A percentile compares a stretch with the other conserved stretches of the same genome.
phyloP scores from a whole-genome alignment of 1,140 invertebrate genomes.

The Heterodera schachtii region DNA sequence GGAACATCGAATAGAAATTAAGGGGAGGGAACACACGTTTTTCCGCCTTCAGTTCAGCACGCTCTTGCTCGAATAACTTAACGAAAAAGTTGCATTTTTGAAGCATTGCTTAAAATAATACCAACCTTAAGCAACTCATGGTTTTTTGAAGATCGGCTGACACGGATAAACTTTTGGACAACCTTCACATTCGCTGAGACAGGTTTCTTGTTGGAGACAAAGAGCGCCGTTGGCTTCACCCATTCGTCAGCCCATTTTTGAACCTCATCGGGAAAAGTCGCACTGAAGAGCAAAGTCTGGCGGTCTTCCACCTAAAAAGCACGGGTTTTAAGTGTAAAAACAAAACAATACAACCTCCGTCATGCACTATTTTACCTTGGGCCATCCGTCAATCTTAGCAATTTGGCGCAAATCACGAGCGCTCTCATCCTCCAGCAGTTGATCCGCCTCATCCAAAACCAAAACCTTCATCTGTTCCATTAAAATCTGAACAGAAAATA shows the following conservation, averaged over 20 bases:
- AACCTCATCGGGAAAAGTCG: conserved; percentile 70
- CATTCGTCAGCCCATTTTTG: conserved; percentile 65
- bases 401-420: conserved; percentile 50
- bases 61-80: conserved; percentile 28
- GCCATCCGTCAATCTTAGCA: conserved; percentile 32
- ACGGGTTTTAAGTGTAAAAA: background rate
- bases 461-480: conserved; percentile 78
- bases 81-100: background rate
- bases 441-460: conserved; percentile 91
- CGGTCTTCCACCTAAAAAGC: conserved; percentile 57
- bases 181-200: conserved; percentile 75
- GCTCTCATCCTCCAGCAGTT: conserved; percentile 81
- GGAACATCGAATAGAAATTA: background rate
- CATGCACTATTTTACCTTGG: conserved; percentile 18
- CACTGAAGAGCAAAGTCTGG: conserved; percentile 71
- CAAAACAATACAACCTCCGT: no score
- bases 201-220: conserved; percentile 48
- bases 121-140: conserved; percentile 65
- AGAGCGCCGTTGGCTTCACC: conserved; percentile 64
- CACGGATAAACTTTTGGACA: conserved; percentile 78
- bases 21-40: conserved; percentile 38
- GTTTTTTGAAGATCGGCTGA: conserved; percentile 77
- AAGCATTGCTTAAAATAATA: background rate
- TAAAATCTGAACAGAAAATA: conserved; percentile 50
- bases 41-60: conserved; percentile 69